A percentile compares a stretch with the other conserved stretches of the same genome.
Conservation (phyloP, 2,888 invertebrate species). For the Noctua janthina region DNA sequence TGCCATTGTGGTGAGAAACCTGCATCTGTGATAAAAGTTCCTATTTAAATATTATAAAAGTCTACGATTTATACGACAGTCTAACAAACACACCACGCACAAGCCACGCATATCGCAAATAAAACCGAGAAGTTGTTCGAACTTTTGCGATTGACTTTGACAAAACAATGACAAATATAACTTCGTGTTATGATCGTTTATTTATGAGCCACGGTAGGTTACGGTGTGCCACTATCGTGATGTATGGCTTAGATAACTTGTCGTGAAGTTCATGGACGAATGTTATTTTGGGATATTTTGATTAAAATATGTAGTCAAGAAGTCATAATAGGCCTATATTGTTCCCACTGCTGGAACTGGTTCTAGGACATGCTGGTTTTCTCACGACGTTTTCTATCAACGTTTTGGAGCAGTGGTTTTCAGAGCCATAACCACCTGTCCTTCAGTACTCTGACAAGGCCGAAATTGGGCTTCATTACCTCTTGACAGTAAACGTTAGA, state of each 20-base stretch:
- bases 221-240: slow-evolving; percentile 2
- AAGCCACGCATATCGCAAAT: slow-evolving; percentile 25
- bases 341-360: not conserved
- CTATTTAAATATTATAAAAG: not conserved
- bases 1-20: not conserved
- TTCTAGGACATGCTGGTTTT: not conserved
- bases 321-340: not conserved
- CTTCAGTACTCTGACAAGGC: not conserved
- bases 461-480: not conserved
- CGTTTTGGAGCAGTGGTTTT: not conserved
- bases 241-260: not conserved
- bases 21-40: not conserved
- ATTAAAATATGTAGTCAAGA: not conserved
- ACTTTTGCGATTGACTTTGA: slow-evolving; percentile 50
- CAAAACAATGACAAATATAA: slow-evolving; percentile 51
- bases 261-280: slow-evolving; percentile 27
- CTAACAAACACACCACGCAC: not conserved
- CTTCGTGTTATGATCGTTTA: slow-evolving; percentile 47
- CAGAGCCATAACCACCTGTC: not conserved
- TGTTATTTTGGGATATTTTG: not conserved
- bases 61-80: not conserved
- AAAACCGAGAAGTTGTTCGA: slow-evolving; percentile 20
- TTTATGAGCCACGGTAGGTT: slow-evolving; percentile 27
- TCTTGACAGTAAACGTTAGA: not conserved
- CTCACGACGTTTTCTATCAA: no score